These are phyloP conservation scores for Calcarius lapponicus DNA, from an alignment of 2,797 vertebrate genomes.

Conservation along the genomic window DNA sequence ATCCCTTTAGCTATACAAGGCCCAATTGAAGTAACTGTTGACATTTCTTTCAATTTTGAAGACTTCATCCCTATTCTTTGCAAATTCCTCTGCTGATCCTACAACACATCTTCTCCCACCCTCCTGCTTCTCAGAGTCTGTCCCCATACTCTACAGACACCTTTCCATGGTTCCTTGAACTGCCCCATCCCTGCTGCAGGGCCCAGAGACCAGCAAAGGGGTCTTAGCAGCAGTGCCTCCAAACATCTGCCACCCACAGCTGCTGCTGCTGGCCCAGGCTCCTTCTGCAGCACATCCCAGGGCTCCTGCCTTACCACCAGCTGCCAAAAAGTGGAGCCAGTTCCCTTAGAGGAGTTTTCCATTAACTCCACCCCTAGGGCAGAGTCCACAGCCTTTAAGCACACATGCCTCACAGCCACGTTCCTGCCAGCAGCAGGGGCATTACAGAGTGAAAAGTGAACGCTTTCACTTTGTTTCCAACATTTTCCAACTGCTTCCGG, in stretches of 20 bases:
- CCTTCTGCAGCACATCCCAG: neutral
- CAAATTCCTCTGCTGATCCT: neutral
- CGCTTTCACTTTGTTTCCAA: neutral
- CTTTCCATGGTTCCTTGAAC: neutral
- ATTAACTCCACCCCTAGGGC: neutral
- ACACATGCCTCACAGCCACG: neutral
- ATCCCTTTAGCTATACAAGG: neutral
- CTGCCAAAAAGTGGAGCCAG: neutral
- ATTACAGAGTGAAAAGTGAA: neutral
- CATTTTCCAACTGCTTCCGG: neutral
- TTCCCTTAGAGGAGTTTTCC: neutral
- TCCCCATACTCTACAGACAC: too few species aligned
- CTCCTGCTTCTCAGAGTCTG: neutral
- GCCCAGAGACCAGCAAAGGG: neutral
- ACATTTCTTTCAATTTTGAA: neutral
- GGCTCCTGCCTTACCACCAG: neutral
- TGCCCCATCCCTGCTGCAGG: neutral
- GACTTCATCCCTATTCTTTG: neutral
- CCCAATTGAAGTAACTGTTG: neutral
- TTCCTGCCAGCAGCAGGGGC: neutral
- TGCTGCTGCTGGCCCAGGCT: neutral
- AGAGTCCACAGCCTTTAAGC: neutral
- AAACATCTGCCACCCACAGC: neutral
- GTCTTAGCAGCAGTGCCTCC: neutral
- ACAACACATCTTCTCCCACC: neutral